Evolutionary conservation across 2,888 invertebrate genomes (phyloP).

Genomic region (Oxycera nigricornis): DNA sequence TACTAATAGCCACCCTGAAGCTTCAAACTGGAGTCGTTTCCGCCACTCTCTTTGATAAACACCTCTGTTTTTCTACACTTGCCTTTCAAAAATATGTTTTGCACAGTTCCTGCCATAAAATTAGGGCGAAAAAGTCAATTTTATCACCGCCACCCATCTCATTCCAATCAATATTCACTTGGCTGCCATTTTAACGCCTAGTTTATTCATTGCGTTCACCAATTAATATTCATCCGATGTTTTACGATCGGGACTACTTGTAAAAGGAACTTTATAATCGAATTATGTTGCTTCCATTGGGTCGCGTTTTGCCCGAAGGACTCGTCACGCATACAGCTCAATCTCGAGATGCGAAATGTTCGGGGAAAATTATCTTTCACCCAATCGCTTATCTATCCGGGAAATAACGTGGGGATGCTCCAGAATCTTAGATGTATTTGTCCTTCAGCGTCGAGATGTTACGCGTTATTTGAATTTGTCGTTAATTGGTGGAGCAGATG

Average conservation of each 20-base stretch:
- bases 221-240: slow-evolving; percentile 20
- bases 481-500: background rate
- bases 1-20: too few relatives aligned
- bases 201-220: background rate
- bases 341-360: background rate
- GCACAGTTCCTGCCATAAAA: background rate
- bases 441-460: background rate
- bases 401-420: background rate
- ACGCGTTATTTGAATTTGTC: background rate
- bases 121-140: background rate
- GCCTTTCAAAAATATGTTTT: slow-evolving; percentile 37
- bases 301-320: background rate
- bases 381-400: background rate
- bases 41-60: background rate
- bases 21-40: background rate
- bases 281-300: slow-evolving; percentile 12
- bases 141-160: background rate
- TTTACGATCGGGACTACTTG: slow-evolving; percentile 12
- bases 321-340: background rate
- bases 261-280: slow-evolving; percentile 22
- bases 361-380: background rate
- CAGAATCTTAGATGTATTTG: background rate
- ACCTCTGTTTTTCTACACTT: background rate
- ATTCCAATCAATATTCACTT: background rate
- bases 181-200: background rate